Conservation (phyloP, 1,140 invertebrate species). For the Neodiprion virginianus region DNA sequence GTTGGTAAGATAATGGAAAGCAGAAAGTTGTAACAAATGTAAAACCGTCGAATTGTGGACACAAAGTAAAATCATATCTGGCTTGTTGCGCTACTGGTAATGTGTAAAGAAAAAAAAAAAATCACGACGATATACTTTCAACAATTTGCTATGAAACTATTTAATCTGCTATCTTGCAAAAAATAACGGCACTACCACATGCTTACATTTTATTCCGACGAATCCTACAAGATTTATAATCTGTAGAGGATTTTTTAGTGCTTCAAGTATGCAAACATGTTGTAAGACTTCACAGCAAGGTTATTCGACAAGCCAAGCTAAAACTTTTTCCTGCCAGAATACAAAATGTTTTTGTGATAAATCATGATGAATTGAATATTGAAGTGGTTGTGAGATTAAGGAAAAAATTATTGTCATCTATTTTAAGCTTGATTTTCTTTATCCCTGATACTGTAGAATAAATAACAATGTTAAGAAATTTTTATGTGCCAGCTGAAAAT, state of each 20-base stretch:
- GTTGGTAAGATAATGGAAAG: constrained; percentile 16
- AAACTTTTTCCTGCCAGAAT: constrained; percentile 32
- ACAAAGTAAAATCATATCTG: constrained; percentile 30
- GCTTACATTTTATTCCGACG: neutral
- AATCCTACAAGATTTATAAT: neutral
- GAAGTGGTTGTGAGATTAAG: constrained; percentile 37
- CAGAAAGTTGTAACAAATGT: neutral
- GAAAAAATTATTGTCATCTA: neutral
- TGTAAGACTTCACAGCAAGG: constrained; percentile 39
- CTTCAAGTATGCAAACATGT: constrained; percentile 32
- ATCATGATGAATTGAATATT: constrained; percentile 30
- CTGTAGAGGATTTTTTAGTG: constrained; percentile 32
- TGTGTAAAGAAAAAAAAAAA: constrained; percentile 9
- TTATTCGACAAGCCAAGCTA: constrained; percentile 35
- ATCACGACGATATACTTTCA: neutral
- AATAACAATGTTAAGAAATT: neutral
- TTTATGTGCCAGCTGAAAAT: neutral
- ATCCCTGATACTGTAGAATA: constrained; percentile 3
- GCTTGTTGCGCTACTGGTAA: constrained; percentile 28
- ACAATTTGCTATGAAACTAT: neutral
- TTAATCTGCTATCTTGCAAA: no score
- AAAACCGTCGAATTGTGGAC: neutral
- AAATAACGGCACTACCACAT: neutral
- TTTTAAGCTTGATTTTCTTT: constrained; percentile 19
- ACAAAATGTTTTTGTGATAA: constrained; percentile 50